Evolutionary conservation across 2,888 invertebrate genomes (phyloP).

Genomic region (Cheiracanthium punctorium): DNA sequence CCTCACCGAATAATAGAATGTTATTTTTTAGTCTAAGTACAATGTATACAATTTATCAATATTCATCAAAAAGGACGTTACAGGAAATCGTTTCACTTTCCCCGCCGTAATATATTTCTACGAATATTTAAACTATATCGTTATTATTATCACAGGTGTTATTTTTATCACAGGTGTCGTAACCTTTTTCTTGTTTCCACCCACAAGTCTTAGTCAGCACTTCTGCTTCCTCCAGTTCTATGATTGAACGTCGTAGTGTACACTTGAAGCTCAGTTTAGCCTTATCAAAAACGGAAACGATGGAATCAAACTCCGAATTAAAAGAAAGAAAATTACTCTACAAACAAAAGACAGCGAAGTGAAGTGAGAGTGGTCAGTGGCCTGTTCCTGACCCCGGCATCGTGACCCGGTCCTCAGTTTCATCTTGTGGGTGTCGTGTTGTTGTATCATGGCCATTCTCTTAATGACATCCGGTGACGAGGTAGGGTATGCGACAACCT

Average conservation of each 20-base stretch:
- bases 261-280: neutral
- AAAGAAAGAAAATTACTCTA: neutral
- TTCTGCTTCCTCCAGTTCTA: neutral
- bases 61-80: too few relatives aligned
- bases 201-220: neutral
- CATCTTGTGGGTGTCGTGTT: slow-evolving; percentile 50
- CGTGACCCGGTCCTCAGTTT: slow-evolving; percentile 20
- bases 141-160: too few relatives aligned
- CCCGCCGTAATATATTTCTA: too few relatives aligned
- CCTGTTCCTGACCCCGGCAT: neutral
- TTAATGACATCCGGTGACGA: slow-evolving; percentile 63
- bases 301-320: neutral
- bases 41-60: too few relatives aligned
- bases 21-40: too few relatives aligned
- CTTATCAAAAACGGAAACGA: neutral
- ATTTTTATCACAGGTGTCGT: neutral
- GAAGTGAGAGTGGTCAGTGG: neutral
- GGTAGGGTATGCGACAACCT: slow-evolving; percentile 23
- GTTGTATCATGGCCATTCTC: neutral
- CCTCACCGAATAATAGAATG: too few relatives aligned
- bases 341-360: neutral
- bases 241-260: neutral
- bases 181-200: neutral
- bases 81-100: too few relatives aligned
- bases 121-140: too few relatives aligned